Conservation (phyloP, 2,113 vertebrate species). For the Chlamydotis undulata region DNA sequence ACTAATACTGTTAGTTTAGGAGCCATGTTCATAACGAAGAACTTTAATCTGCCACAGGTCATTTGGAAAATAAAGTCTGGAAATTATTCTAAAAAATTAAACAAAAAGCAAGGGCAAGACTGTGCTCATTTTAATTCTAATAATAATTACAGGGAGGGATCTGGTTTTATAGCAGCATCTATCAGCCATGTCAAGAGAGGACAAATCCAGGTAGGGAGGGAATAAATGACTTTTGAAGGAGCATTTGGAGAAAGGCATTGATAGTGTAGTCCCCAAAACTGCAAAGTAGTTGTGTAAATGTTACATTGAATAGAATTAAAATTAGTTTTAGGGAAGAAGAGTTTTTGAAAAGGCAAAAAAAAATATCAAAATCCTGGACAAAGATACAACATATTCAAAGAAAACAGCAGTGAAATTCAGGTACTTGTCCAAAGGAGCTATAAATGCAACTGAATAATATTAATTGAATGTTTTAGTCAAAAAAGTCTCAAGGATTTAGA, state of each 20-base stretch:
- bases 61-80: background rate
- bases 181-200: background rate
- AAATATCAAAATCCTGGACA: background rate
- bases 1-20: background rate
- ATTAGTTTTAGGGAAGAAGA: background rate
- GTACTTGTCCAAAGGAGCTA: background rate
- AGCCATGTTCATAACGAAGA: background rate
- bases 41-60: background rate
- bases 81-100: background rate
- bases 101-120: accelerated
- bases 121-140: background rate
- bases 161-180: background rate
- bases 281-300: background rate
- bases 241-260: background rate
- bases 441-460: background rate
- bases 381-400: background rate
- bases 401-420: background rate
- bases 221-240: background rate
- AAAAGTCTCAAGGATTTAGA: background rate
- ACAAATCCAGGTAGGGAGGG: background rate
- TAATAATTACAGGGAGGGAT: background rate
- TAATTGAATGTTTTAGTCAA: background rate
- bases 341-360: background rate
- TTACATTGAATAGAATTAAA: background rate
- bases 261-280: background rate